Base-by-base conservation (phyloP, 2,113 vertebrate genomes). In the Bubo scandiacus region DNA sequence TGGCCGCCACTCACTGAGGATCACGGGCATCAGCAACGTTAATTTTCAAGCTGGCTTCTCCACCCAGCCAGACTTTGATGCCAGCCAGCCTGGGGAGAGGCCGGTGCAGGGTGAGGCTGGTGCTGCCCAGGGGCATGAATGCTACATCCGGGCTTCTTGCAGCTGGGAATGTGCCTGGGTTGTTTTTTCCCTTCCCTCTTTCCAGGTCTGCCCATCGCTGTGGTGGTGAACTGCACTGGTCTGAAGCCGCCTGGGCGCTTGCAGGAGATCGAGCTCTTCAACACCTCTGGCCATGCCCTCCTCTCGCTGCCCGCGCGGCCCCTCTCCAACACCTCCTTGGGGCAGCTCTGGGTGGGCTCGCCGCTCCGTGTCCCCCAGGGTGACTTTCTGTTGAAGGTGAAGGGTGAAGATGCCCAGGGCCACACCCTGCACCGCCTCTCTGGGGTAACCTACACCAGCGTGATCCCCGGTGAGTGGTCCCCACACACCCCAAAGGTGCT, bases 371-470 rank as follows among this genome's bases (percentile, higher is more conserved):
- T 98, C 3, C 99, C 99, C 32, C 85, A 90, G 2, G 98, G 99
- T 34, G 99, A 98, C 87, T 99, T 99, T 96, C 99, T 99, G 86
- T 98, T 99, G 94, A 99, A 98, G 96, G 98, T 99, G 81, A 99
- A 97, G 16, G 99, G 99, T 10, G 96, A 98, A 93, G 99, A 99
- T 3, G 93, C 92, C 11, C 98, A 98, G 27, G 99, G 99, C 17
- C 98, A 99, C 91, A 95, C 96, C 52, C 98, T 99, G 96, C 99
- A 99, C 91, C 99, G 99, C n/a, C 98, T 99, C 91, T 99, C 99
- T 0, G 99, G 98, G 29, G 99, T 99, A 88, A 98, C 99, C 68
- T 99, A 99, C 98, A 99, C 97, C 70, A 99, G 98, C n/a, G 97
- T 99, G n/a, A 92, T 98, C 84, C 99, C 99, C 12, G 98, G 99